Evolutionary conservation across 2,888 invertebrate genomes (phyloP), one percentile per base, ranked within the genome.

Genomic region (Melipona beecheii): DNA sequence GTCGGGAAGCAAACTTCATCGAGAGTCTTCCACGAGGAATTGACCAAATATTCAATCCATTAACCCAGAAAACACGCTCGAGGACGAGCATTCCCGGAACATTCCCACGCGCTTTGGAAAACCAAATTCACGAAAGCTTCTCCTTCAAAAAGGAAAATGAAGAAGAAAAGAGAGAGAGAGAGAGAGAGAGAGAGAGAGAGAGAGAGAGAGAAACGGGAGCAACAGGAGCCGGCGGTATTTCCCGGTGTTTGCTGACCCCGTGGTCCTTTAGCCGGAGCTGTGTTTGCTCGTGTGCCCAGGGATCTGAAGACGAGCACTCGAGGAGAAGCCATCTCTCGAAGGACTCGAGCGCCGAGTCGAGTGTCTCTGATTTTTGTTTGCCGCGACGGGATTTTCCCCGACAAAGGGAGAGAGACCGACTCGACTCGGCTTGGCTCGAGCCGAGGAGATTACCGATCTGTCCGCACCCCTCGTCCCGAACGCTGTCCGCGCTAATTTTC

Each of bases 341-440:
- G 86, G 88, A 85, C 86, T 89, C 87, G 66, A 69, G 75, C 43
- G 9, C 31, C 75, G 66, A 83, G 85, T 87, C 83, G 86, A 90
- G 87, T 86, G 89, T 86, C 89, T 87, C 82, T 9, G 43, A 85
- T 88, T 89, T 90, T 88, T 90, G 89, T 91, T 91, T 90, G 89
- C 86, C 75, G 83, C 83, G 77, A 71, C 70, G 79, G 85, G 89
- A 80, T 78, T 87, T 91, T 88, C 86, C 43, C 86, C 90, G 84
- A 88, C 89, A 90, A 91, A 90, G 87, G 83, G 81, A 43, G 9
- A 43, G 43, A 43, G 43, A 9, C 43, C 36, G 36, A 9, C 9
- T 36, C 36, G 36, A 0, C 36, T 36, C 9, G 77, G 64, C 24
- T 43, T 36, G 36, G 11, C 21, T 56, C 54, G 54, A n/a, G 13